Evolutionary conservation across 1,140 invertebrate species (phyloP).

Genomic region (Drosophila sulfurigaster): DNA sequence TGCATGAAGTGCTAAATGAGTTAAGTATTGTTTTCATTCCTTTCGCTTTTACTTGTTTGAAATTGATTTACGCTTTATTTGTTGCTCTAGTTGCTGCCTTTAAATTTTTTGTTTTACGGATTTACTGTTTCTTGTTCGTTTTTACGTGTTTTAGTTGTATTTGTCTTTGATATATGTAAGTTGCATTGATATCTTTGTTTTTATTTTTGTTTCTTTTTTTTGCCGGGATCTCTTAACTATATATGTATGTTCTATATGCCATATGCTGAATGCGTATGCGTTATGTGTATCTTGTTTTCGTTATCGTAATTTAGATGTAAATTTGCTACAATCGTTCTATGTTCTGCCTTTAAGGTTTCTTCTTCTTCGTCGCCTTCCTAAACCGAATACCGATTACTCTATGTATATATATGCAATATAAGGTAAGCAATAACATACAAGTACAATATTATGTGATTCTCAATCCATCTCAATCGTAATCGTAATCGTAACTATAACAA

Average conservation of each 20-base stretch:
- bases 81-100: slow-evolving; percentile 35
- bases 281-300: slow-evolving; percentile 40
- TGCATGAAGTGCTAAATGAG: slow-evolving; percentile 75
- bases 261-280: slow-evolving; percentile 43
- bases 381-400: slow-evolving; percentile 26
- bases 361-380: neutral
- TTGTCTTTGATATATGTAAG: slow-evolving; percentile 67
- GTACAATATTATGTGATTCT: slow-evolving; percentile 22
- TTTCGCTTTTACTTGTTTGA: slow-evolving; percentile 32
- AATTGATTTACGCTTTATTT: slow-evolving; percentile 33
- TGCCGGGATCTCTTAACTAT: slow-evolving; percentile 35
- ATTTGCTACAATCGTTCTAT: slow-evolving; percentile 47
- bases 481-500: slow-evolving; percentile 67
- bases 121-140: slow-evolving; percentile 29
- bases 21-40: slow-evolving; percentile 49
- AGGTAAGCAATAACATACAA: slow-evolving; percentile 44
- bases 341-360: slow-evolving; percentile 16
- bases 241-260: slow-evolving; percentile 41
- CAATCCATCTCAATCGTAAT: slow-evolving; percentile 26
- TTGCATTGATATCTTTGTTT: slow-evolving; percentile 68
- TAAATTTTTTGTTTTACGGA: slow-evolving; percentile 12
- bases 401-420: slow-evolving; percentile 15
- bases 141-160: slow-evolving; percentile 5
- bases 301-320: slow-evolving; percentile 37
- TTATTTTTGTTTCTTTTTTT: too few species aligned